Evolutionary conservation across 2,888 invertebrate genomes (phyloP).

Genomic region (Frankliniella fusca): DNA sequence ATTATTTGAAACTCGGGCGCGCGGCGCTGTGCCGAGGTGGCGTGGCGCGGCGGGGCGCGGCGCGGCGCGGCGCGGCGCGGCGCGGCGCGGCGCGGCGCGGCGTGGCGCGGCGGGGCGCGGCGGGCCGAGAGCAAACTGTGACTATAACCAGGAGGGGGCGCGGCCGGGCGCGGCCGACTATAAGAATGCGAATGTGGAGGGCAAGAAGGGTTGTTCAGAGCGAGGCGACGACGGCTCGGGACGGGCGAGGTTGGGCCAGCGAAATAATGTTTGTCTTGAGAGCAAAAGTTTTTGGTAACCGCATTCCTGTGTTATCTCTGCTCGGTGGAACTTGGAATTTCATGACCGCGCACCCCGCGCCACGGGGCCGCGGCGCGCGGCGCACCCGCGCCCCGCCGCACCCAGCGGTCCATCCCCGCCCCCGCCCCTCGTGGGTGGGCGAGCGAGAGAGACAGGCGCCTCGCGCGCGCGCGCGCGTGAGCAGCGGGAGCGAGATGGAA

Average conservation of each 20-base stretch:
- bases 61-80: no score
- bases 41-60: not conserved
- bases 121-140: not conserved
- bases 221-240: no score
- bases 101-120: not conserved
- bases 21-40: not conserved
- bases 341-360: not conserved
- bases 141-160: not conserved
- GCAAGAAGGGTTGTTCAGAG: no score
- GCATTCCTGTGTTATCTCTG: conserved; percentile 17
- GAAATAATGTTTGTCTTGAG: conserved; percentile 10
- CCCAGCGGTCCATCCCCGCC: not conserved
- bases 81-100: not conserved
- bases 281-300: conserved; percentile 1
- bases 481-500: not conserved
- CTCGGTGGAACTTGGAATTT: not conserved
- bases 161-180: not conserved
- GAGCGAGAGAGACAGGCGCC: not conserved
- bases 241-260: not conserved
- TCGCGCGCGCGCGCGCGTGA: no score
- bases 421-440: not conserved
- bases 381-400: not conserved
- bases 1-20: not conserved
- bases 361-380: not conserved
- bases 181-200: not conserved